Base-by-base conservation (phyloP, 2,888 invertebrate genomes). In the Monochamus alternatus region DNA sequence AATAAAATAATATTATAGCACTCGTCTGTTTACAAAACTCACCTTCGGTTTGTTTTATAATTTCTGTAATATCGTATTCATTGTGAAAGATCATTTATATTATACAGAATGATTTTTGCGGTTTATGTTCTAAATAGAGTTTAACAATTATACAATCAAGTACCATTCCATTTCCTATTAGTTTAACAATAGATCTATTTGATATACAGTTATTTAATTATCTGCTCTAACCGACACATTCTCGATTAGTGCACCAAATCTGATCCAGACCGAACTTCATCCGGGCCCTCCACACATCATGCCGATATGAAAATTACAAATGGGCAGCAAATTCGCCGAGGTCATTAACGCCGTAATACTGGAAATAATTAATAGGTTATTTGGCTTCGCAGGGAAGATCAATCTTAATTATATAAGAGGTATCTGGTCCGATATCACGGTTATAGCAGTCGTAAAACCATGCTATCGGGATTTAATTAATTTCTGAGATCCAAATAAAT, bases 381-480 rank as follows among this genome's bases (percentile, higher is more conserved):
- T 64, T 47, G 64, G 44, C 47, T 47, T 64, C 30, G 47, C 31
- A 44, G 47, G 64, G 64, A 64, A 44, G 64, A 64, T 64, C 64
- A 64, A 64, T 64, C 64, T 64, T 64, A 64, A 64, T 64, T 64
- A 64, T 63, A 63, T 64, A 64, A 64, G 64, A 64, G 64, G 64
- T 64, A 64, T 64, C 64, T 64, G 44, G 47, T 47, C 64, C 64
- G 47, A 64, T 64, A 64, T 64, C 47, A 47, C 64, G 30, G 64
- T 64, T 64, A 64, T 64, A 47, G 64, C 64, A 64, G 64, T 47
- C 47, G 64, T 64, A 64, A 64, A 64, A 64, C 64, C 64, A 14
- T 2, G 55, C 64, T 51, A 64, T 51, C 47, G 64, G 47, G 5
- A 47, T 64, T 64, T 64, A 64, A 64, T 64, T 64, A 64, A 64